Conservation (phyloP, 2,797 vertebrate species). For the Pitangus sulphuratus region DNA sequence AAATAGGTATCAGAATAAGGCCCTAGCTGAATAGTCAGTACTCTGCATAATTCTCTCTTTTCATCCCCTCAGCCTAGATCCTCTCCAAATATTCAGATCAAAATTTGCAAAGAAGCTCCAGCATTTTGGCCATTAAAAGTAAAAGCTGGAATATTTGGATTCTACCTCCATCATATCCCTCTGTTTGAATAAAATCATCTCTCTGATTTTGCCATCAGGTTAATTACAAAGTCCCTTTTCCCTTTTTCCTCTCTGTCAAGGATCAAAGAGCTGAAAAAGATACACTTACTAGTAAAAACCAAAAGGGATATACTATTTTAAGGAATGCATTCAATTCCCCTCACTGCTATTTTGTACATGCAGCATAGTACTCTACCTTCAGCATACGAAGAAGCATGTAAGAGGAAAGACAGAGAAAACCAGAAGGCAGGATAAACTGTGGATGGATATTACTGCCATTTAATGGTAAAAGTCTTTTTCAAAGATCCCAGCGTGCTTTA, state of each 20-base stretch:
- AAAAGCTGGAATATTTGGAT: constrained; percentile 8
- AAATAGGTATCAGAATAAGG: constrained; percentile 64
- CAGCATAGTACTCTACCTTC: background rate
- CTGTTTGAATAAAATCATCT: constrained; percentile 12
- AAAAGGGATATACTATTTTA: background rate
- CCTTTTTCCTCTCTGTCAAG: background rate
- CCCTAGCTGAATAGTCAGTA: constrained; percentile 51
- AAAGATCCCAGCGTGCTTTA: background rate
- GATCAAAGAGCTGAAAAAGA: background rate
- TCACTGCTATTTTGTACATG: background rate
- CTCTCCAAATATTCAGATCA: constrained; percentile 63
- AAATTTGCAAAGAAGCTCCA: constrained; percentile 25
- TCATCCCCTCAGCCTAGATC: constrained; percentile 41
- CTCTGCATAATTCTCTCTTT: constrained; percentile 62
- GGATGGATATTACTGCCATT: background rate
- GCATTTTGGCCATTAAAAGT: constrained; percentile 6
- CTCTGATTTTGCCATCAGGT: background rate
- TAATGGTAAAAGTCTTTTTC: background rate
- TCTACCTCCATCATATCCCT: background rate
- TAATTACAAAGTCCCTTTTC: background rate
- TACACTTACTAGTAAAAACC: background rate
- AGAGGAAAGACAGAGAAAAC: background rate
- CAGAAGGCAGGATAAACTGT: background rate
- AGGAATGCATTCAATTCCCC: background rate
- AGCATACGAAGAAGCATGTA: background rate